Evolutionary conservation across 2,113 vertebrate species (phyloP).

Genomic region (Rhagologus leucostigma): DNA sequence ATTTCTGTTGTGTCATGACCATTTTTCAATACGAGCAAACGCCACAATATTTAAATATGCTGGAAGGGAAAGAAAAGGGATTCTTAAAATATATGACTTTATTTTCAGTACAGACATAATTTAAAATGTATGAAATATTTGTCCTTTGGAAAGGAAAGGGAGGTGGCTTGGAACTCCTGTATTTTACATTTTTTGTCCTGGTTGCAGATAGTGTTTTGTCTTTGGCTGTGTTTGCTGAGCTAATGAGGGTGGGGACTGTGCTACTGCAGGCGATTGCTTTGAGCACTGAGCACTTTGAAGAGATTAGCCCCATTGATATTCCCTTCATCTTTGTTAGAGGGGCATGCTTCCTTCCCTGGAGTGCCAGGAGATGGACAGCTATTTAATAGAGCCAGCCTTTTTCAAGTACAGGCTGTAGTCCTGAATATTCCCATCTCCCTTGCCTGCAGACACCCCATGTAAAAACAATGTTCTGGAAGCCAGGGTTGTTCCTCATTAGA

Average conservation of each 20-base stretch:
- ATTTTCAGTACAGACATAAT: neutral
- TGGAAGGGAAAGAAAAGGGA: neutral
- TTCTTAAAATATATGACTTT: neutral
- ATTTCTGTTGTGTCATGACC: neutral
- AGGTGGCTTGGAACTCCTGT: conserved; percentile 12
- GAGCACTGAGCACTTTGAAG: conserved; percentile 66
- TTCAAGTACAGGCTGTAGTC: conserved; percentile 24
- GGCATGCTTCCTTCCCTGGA: conserved; percentile 59
- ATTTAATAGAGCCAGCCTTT: conserved; percentile 67
- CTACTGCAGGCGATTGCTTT: conserved; percentile 64
- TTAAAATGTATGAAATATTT: conserved; percentile 34
- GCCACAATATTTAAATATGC: neutral
- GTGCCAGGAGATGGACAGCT: conserved; percentile 61
- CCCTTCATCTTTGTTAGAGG: conserved; percentile 60
- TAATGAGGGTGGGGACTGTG: conserved; percentile 63
- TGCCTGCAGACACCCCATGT: neutral
- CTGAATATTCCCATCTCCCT: conserved; percentile 56
- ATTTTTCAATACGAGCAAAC: neutral
- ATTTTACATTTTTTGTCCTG: conserved; percentile 1
- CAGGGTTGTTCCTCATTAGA: neutral
- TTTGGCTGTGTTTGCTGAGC: conserved; percentile 49
- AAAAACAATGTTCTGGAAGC: conserved; percentile 3
- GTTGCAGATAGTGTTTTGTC: conserved; percentile 32
- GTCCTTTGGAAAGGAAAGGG: conserved; percentile 1
- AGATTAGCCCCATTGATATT: conserved; percentile 75